phyloP scores from a whole-genome alignment of 2,888 invertebrate species.

The Oscheius myriophilus region DNA sequence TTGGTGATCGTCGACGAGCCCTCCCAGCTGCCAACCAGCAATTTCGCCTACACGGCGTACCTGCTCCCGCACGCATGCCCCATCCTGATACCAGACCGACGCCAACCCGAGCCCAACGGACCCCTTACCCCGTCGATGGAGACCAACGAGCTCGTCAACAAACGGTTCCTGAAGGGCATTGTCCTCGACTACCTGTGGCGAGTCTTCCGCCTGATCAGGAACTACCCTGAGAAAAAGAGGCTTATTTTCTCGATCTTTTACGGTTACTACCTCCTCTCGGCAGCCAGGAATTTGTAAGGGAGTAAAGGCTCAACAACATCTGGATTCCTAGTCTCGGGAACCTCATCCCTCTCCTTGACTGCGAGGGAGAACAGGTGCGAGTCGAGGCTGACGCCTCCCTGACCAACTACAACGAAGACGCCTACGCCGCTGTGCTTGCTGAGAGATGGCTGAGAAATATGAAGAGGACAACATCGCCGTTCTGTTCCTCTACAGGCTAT shows the following conservation, averaged over 20 bases:
- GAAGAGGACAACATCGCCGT: background rate
- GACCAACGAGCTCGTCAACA: constrained; percentile 15
- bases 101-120: constrained; percentile 2
- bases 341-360: background rate
- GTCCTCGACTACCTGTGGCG: no score
- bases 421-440: background rate
- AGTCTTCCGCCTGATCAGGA: constrained; percentile 28
- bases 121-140: constrained; percentile 16
- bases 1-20: no score
- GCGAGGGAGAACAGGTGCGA: background rate
- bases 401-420: background rate
- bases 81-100: background rate
- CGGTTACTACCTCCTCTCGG: background rate
- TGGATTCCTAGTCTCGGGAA: no score
- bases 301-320: background rate
- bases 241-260: constrained; percentile 30
- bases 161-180: no score
- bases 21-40: constrained; percentile 24
- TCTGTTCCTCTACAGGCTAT: constrained; percentile 31
- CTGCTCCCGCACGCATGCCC: background rate
- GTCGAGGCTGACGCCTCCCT: background rate
- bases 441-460: constrained; percentile 2
- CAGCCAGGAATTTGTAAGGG: background rate
- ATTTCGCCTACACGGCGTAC: background rate
- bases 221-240: background rate